phyloP scores from a whole-genome alignment of 2,888 invertebrate genomes.

The Dynastes grantii region DNA sequence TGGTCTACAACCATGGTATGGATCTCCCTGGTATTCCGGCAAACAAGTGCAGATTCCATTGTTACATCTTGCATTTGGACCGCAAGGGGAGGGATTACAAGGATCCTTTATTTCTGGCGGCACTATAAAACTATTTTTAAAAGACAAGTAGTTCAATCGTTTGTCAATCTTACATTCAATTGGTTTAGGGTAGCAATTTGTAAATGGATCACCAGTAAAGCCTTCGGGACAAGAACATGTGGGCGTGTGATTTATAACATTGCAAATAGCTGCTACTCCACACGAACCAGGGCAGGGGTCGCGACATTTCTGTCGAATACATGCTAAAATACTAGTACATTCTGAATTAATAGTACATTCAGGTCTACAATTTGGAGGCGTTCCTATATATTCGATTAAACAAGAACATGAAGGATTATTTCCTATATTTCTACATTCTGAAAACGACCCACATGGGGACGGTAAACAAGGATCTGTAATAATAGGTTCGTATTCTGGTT shows the following conservation, averaged over 20 bases:
- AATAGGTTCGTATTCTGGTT: conserved; percentile 61
- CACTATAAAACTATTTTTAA: conserved; percentile 47
- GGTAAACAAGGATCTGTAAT: conserved; percentile 81
- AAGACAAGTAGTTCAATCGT: conserved; percentile 58
- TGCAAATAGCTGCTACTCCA: conserved; percentile 81
- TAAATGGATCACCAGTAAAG: conserved; percentile 85
- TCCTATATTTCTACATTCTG: conserved; percentile 81
- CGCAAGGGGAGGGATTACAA: conserved; percentile 85
- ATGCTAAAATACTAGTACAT: conserved; percentile 82
- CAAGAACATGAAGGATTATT: conserved; percentile 84
- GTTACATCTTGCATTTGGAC: conserved; percentile 76
- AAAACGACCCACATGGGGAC: conserved; percentile 85
- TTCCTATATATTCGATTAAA: conserved; percentile 79
- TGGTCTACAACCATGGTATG: conserved; percentile 83
- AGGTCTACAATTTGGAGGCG: conserved; percentile 85
- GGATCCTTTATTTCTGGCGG: conserved; percentile 72
- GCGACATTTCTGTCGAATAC: conserved; percentile 82
- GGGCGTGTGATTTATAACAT: conserved; percentile 83
- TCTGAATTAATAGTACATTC: conserved; percentile 86
- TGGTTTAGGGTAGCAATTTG: conserved; percentile 76
- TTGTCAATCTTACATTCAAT: conserved; percentile 44
- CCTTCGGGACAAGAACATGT: conserved; percentile 83
- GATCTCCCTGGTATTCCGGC: conserved; percentile 83
- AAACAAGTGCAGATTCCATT: conserved; percentile 82
- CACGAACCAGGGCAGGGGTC: conserved; percentile 88